Evolutionary conservation across 1,140 invertebrate species (phyloP), one percentile per base, ranked within the genome.

Genomic region (Drosophila persimilis): DNA sequence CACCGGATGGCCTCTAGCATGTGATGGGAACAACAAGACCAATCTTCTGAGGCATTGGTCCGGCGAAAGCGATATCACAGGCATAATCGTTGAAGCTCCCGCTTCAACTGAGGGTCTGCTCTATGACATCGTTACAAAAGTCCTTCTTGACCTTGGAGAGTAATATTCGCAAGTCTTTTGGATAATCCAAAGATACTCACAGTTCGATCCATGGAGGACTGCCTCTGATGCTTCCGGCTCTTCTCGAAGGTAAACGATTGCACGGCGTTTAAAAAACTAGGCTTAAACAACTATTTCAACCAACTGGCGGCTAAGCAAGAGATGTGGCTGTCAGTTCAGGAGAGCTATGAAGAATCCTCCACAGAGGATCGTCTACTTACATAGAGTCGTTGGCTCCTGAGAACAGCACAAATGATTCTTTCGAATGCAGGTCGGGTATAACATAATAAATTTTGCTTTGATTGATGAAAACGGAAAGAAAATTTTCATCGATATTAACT

Each of bases 1-100:
- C 86, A 1, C 7, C 76, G 61, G 3, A n/a, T n/a, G n/a, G 89
- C 89, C 26, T 90, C 89, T 22, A 90, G n/a, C 53, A 90, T 52
- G 6, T 73, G 0, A 90, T 86, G 17, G 89, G 89, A 65, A 89
- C 89, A 5, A 89, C 50, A 1, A 79, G 76, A 4, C 43, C n/a
- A 0, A 77, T 73, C 6, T 80, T 63, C 1, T n/a, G 2, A 0
- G 89, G 80, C 54, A 83, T 3, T 1, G 29, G 1, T n/a, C 64
- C 75, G 0, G 58, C 53, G 39, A 77, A 83, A 9, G 78, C 61
- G 6, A 89, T 85, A 9, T 77, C 61, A 26, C 71, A 69, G 8
- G 89, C 69, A 6, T 70, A 45, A 0, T 72, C 43, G 45, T 90
- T 90, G 31, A 90, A 89, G 41, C 90, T 47, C 6, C 73, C 71